Conservation (phyloP, 2,113 vertebrate genomes). For the Chloropsis cyanopogon region DNA sequence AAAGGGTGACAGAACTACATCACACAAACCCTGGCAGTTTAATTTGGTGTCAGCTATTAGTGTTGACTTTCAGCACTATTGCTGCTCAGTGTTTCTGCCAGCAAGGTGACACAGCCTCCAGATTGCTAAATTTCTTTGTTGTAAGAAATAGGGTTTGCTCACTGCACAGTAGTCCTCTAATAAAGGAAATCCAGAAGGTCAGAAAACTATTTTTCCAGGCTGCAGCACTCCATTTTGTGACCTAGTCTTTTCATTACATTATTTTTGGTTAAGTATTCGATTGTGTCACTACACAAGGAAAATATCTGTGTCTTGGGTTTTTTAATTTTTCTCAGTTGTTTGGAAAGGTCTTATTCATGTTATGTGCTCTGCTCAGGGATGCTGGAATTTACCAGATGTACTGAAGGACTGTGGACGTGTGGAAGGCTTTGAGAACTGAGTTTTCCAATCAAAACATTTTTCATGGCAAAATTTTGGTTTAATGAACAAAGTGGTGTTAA, state of each 20-base stretch:
- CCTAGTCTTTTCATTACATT: slow-evolving; percentile 39
- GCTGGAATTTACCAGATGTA: background rate
- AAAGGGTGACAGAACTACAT: slow-evolving; percentile 70
- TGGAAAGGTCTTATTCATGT: background rate
- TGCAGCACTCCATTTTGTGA: background rate
- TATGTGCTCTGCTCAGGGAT: background rate
- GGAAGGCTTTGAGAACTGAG: background rate
- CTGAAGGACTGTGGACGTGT: background rate
- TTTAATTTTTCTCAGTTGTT: slow-evolving; percentile 2
- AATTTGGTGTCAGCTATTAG: slow-evolving; percentile 76
- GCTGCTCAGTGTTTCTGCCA: slow-evolving; percentile 68
- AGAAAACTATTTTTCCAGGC: slow-evolving; percentile 28
- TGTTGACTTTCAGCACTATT: slow-evolving; percentile 67
- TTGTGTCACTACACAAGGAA: background rate
- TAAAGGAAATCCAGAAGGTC: slow-evolving; percentile 35
- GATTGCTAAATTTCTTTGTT: slow-evolving; percentile 69
- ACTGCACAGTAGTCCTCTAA: slow-evolving; percentile 31
- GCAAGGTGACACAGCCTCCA: slow-evolving; percentile 69
- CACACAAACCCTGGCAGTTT: slow-evolving; percentile 72
- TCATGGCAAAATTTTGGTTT: background rate
- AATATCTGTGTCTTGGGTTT: background rate
- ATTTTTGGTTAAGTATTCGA: slow-evolving; percentile 44
- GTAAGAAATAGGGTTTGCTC: slow-evolving; percentile 62
- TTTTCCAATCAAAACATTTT: background rate
- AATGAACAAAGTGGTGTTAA: background rate